Evolutionary conservation across 2,113 vertebrate species (phyloP).

Genomic region (Aphyosemion australe): DNA sequence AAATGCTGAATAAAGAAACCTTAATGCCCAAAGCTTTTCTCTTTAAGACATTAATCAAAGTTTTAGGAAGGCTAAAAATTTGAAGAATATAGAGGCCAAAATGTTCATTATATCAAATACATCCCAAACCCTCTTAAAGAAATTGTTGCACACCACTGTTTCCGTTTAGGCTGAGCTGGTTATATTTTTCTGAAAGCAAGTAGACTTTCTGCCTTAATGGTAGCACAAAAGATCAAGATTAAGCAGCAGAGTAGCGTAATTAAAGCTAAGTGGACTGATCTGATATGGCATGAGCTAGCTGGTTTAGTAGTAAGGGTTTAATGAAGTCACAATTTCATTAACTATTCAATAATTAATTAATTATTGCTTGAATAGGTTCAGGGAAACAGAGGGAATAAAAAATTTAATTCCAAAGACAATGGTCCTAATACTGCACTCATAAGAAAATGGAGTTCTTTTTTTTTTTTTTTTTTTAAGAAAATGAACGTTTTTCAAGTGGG

Average conservation of each 20-base stretch:
- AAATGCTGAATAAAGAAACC: background rate
- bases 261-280: background rate
- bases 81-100: constrained; percentile 2
- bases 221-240: background rate
- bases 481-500: no score
- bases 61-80: constrained; percentile 5
- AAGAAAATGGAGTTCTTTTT: no score
- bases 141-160: background rate
- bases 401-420: background rate
- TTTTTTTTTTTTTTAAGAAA: no score
- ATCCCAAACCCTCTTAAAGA: background rate
- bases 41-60: constrained; percentile 1
- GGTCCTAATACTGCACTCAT: no score
- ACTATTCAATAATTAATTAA: background rate
- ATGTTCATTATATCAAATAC: constrained; percentile 14
- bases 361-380: background rate
- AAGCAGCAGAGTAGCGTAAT: background rate
- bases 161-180: background rate
- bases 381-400: background rate
- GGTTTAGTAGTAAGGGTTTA: background rate
- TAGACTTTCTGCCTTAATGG: background rate
- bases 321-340: background rate
- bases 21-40: constrained; percentile 8
- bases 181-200: background rate
- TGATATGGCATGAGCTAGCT: background rate